phyloP scores from a whole-genome alignment of 2,797 vertebrate species.

The Lepus townsendii region DNA sequence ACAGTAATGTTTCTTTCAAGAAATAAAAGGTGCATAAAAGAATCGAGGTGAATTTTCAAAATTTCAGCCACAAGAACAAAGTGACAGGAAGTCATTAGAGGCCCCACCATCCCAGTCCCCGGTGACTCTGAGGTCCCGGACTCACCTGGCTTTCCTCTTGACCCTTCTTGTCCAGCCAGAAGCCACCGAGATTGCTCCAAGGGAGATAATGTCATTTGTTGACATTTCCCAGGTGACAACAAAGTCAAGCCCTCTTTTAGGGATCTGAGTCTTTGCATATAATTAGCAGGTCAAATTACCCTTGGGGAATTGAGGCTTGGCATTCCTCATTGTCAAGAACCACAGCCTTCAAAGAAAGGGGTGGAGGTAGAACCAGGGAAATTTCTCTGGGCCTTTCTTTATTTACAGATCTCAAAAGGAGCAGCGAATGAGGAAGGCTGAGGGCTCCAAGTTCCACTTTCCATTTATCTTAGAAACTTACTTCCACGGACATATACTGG shows the following conservation, averaged over 20 bases:
- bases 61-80: constrained; percentile 52
- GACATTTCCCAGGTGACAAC: constrained; percentile 88
- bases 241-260: constrained; percentile 86
- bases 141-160: constrained; percentile 63
- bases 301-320: constrained; percentile 81
- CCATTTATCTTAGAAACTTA: background rate
- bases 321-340: constrained; percentile 73
- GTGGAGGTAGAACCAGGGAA: background rate
- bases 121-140: constrained; percentile 12
- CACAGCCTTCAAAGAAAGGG: constrained; percentile 1
- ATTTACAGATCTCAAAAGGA: background rate
- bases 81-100: background rate
- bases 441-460: background rate
- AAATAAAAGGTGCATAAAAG: background rate
- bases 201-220: constrained; percentile 85
- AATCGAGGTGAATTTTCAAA: background rate
- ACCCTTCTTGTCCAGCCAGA: constrained; percentile 68
- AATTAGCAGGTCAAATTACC: constrained; percentile 88
- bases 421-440: background rate
- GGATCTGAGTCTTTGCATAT: constrained; percentile 85
- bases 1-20: constrained; percentile 49
- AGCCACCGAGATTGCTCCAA: constrained; percentile 69
- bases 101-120: background rate
- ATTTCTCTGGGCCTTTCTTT: constrained; percentile 1
- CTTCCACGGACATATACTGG: background rate